These are phyloP conservation scores for Perca fluviatilis DNA, from an alignment of 2,113 vertebrate species.

Conservation along the genomic window DNA sequence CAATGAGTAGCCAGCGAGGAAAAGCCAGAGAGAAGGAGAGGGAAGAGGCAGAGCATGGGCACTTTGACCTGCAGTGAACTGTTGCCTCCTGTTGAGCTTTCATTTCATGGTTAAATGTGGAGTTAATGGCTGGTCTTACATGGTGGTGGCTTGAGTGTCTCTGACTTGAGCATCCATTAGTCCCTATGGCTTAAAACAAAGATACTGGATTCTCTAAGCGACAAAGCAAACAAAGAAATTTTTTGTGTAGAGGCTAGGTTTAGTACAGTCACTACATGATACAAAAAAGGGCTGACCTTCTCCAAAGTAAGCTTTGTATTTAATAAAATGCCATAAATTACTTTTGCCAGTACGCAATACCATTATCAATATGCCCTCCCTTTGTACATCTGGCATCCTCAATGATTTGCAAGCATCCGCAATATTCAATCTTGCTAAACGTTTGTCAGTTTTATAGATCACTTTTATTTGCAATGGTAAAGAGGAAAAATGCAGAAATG, in stretches of 20 bases:
- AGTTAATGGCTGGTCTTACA: slow-evolving; percentile 55
- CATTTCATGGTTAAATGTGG: slow-evolving; percentile 74
- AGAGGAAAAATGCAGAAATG: neutral
- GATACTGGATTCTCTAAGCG: slow-evolving; percentile 1
- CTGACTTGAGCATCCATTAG: slow-evolving; percentile 39
- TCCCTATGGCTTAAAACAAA: slow-evolving; percentile 17
- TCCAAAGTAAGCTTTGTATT: slow-evolving; percentile 17
- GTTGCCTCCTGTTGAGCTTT: slow-evolving; percentile 60
- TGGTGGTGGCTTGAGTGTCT: slow-evolving; percentile 39
- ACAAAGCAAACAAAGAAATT: slow-evolving; percentile 15
- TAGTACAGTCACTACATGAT: neutral
- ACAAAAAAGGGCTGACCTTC: slow-evolving; percentile 4
- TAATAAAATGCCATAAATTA: slow-evolving; percentile 22
- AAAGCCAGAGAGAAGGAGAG: neutral
- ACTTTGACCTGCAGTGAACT: slow-evolving; percentile 38
- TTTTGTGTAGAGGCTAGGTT: neutral
- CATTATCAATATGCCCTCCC: slow-evolving; percentile 2
- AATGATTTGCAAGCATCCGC: slow-evolving; percentile 24
- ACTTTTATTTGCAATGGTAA: slow-evolving; percentile 13
- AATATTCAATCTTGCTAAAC: slow-evolving; percentile 41
- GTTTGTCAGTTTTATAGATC: slow-evolving; percentile 17
- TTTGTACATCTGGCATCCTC: slow-evolving; percentile 7
- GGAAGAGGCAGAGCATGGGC: slow-evolving; percentile 1
- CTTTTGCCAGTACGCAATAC: slow-evolving; percentile 9
- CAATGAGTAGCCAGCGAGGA: slow-evolving; percentile 23